Base-by-base conservation (phyloP, 1,140 invertebrate species). In the Euwallacea fornicatus region DNA sequence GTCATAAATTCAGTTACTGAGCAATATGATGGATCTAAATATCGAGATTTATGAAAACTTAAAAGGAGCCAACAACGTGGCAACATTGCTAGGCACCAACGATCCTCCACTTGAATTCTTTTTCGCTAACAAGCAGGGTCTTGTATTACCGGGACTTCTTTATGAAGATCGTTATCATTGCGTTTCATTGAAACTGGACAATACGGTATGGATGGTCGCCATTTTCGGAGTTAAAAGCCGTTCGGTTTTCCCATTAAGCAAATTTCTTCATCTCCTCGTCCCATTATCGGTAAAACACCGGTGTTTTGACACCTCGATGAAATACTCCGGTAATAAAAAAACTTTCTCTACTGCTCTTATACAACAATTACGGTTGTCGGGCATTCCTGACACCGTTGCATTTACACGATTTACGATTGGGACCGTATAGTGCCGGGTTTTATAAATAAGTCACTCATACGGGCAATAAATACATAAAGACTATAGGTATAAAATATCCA, bases 131-230 rank as follows among this genome's bases (percentile, higher is more conserved):
- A 64, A 64, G 62, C 62, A 41, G 62, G 62, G 46, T 47, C 62
- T 64, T 64, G 53, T 64, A 53, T 64, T 64, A 64, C 62, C 33
- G 62, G 10, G 33, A 47, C 62, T 64, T 64, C 62, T 64, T 64
- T 64, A 64, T 64, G 46, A 64, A 50, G 62, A 64, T 64, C 62
- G 44, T 64, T 64, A 64, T 64, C 62, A 64, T 64, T 64, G 62
- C 62, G 44, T 50, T 63, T 63, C 60, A 64, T 64, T 64, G 62
- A 53, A 64, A 64, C 16, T 11, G 47, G 62, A 64, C 62, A 64
- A 64, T 64, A 47, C 62, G 62, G 21, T 33, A 33, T 33, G 21
- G 21, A 33, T 33, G 11, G 13, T 10, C 7, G 59, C 59, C 44
- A 42, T 43, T 61, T 61, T 61, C 44, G 16, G 44, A 61, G 43